Base-by-base conservation (phyloP, 2,888 invertebrate species). In the Melanophora roralis region DNA sequence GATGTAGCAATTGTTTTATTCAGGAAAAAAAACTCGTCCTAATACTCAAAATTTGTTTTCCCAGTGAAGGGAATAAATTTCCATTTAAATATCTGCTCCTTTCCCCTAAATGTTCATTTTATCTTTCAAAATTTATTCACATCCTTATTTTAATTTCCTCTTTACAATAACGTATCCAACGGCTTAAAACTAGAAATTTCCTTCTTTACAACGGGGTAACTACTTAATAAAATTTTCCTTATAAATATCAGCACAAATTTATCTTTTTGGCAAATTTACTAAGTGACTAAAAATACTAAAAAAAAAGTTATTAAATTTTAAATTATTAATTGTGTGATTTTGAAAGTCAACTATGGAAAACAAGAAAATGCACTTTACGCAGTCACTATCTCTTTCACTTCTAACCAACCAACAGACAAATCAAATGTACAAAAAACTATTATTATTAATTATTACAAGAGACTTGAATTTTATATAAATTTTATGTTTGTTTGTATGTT, bases 391-490 rank as follows among this genome's bases (percentile, higher is more conserved):
- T 34, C 45, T 9, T 45, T 9, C 1, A 45, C 19, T 32, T 1
- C 21, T 16, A 49, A 32, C 21, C 60, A 51, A 71, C 51, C 60
- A 49, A 71, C 40, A 21, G 16, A 6, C 27, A 2, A 34, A 60
- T 1, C 34, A 14, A 32, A 57, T 11, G 51, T 19, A 40, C 32
- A 23, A 65, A 67, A 60, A 51, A 75, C 67, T 75, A 79, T 79
- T 79, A 79, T 72, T 75, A 79, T 79, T 79, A 79, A 75, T 79
- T 79, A 71, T 72, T 79, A 79, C 79, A 79, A 60, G 71, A 53
- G 23, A n/a, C 38, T 45, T 14, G 67, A 75, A 75, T 51, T 75
- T 65, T n/a, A n/a, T n/a, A n/a, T n/a, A n/a, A n/a, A 27, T 27
- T 27, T 27, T 27, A 27, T 27, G 6, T 27, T n/a, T n/a, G n/a